Conservation (phyloP, 2,797 vertebrate species). For the Eptatretus atami region DNA sequence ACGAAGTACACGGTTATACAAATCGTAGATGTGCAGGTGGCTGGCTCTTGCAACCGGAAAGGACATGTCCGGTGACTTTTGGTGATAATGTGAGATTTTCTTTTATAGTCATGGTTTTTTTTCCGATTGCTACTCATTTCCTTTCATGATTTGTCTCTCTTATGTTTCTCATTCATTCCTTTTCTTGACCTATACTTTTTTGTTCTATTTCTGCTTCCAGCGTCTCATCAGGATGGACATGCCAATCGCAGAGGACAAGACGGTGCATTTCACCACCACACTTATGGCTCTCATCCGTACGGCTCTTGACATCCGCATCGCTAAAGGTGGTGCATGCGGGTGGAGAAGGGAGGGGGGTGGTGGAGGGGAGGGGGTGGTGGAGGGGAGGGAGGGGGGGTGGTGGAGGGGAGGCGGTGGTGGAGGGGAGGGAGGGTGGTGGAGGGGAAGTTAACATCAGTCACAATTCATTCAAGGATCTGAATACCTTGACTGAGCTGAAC, state of each 20-base stretch:
- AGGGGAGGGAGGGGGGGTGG: too few species aligned
- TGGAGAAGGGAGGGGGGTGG: conserved; percentile 6
- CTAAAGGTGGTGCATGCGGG: conserved; percentile 25
- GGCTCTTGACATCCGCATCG: conserved; percentile 58
- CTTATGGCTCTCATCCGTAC: conserved; percentile 79
- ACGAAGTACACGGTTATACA: too few species aligned
- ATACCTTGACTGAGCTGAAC: too few species aligned
- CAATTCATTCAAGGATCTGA: too few species aligned
- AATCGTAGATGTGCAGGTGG: too few species aligned
- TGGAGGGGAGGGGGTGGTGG: too few species aligned
- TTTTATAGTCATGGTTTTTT: too few species aligned
- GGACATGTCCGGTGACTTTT: too few species aligned
- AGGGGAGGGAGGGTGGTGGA: conserved; percentile 6
- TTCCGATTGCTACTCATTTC: too few species aligned
- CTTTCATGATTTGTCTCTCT: neutral
- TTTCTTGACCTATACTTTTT: neutral
- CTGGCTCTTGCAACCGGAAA: too few species aligned
- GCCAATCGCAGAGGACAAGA: conserved; percentile 55
- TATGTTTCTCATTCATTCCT: neutral
- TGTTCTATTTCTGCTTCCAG: conserved; percentile 14
- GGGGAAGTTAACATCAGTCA: neutral
- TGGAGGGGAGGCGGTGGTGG: conserved; percentile 6
- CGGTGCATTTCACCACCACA: conserved; percentile 67
- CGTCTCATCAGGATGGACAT: conserved; percentile 80
- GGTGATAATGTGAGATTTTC: too few species aligned